A percentile compares a stretch with the other conserved stretches of the same genome.
These are phyloP conservation scores for Numida meleagris DNA, from an alignment of 2,113 vertebrate species.

Conservation along the genomic window DNA sequence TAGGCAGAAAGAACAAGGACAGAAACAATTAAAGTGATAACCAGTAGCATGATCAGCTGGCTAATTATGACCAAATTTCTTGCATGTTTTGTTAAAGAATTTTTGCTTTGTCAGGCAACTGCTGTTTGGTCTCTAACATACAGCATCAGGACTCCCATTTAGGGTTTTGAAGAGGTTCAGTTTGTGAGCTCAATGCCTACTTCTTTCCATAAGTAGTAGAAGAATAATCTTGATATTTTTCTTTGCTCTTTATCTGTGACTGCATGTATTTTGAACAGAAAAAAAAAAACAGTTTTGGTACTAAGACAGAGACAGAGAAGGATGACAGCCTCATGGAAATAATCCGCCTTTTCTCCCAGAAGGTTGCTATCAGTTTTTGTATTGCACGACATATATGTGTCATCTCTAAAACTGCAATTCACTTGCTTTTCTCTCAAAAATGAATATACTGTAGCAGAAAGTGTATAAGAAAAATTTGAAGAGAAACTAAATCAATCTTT, in stretches of 20 bases:
- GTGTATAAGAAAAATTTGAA: conserved; percentile 1
- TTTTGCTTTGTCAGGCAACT: background rate
- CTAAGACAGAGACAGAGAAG: background rate
- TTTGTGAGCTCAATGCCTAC: background rate
- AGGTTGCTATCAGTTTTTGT: conserved; percentile 8
- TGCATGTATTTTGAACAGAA: background rate
- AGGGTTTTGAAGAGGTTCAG: background rate
- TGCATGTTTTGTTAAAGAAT: background rate
- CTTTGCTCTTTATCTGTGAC: background rate
- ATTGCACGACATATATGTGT: background rate
- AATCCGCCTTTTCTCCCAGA: background rate
- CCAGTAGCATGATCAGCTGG: background rate
- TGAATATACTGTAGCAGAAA: conserved; percentile 4
- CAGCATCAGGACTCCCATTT: background rate
- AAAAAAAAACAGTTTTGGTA: background rate
- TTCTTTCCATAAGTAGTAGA: background rate
- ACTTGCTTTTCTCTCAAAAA: conserved; percentile 29
- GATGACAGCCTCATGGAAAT: conserved; percentile 3
- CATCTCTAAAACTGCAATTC: background rate
- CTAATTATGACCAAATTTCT: background rate
- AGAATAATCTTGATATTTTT: background rate
- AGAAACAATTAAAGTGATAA: background rate
- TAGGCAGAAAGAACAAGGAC: background rate
- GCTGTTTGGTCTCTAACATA: background rate
- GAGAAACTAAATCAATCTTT: conserved; percentile 46